These are phyloP conservation scores for Metopia argyrocephala DNA, from an alignment of 2,888 invertebrate genomes.

Conservation along the genomic window DNA sequence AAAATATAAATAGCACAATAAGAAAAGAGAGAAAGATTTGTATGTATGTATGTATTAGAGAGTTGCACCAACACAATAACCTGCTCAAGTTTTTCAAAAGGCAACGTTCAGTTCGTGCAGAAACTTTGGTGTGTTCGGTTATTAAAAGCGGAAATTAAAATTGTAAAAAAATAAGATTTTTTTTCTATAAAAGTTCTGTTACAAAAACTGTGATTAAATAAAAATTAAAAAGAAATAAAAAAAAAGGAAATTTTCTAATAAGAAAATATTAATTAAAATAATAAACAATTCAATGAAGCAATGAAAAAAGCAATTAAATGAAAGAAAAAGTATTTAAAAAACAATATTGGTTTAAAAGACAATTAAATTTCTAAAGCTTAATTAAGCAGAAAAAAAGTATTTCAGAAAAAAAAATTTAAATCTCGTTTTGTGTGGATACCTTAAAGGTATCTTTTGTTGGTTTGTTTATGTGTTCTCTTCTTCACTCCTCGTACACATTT, in stretches of 20 bases:
- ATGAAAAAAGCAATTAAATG: conserved; percentile 8
- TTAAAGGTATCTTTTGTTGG: conserved; percentile 68
- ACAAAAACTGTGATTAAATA: neutral
- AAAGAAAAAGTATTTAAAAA: conserved; percentile 5
- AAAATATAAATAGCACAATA: neutral
- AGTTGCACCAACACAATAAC: neutral
- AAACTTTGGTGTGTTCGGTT: conserved; percentile 54
- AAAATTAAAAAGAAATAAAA: conserved; percentile 27
- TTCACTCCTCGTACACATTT: neutral
- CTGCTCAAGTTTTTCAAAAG: conserved; percentile 24
- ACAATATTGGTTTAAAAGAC: neutral
- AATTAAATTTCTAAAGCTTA: conserved; percentile 18
- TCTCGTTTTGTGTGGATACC: conserved; percentile 69
- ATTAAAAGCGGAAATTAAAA: conserved; percentile 28
- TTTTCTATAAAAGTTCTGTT: too few relatives aligned
- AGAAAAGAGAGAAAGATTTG: neutral
- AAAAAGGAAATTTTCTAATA: conserved; percentile 13
- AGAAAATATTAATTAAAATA: conserved; percentile 17
- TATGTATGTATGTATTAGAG: too few relatives aligned
- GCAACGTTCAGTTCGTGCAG: conserved; percentile 52
- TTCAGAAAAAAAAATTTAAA: conserved; percentile 53
- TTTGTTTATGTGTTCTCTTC: neutral
- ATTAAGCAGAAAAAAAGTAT: conserved; percentile 5
- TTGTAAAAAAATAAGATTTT: too few relatives aligned
- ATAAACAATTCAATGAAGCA: conserved; percentile 29